A percentile compares a stretch with the other conserved stretches of the same genome.
Conservation (phyloP, 2,888 invertebrate species). For the Parascotia fuliginaria region DNA sequence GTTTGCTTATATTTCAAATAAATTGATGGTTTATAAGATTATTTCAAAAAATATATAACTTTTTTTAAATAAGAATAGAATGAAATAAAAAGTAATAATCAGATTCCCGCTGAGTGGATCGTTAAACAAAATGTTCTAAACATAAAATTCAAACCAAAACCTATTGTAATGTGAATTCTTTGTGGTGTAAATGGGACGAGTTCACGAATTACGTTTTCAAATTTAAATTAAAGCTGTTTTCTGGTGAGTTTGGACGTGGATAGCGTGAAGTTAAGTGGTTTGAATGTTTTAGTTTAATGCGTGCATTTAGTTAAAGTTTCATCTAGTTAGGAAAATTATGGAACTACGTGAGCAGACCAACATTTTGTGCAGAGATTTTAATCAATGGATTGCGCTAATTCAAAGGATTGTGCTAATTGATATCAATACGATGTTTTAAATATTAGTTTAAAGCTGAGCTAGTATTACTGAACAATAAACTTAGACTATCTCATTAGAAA, state of each 20-base stretch:
- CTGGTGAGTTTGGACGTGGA: constrained; percentile 17
- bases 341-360: neutral
- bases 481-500: too few species aligned
- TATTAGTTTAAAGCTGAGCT: too few species aligned
- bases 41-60: neutral
- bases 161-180: constrained; percentile 56
- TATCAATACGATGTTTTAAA: too few species aligned
- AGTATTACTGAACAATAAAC: too few species aligned
- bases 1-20: constrained; percentile 10
- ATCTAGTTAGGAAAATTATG: neutral
- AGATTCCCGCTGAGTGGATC: constrained; percentile 27
- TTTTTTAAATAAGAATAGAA: constrained; percentile 30
- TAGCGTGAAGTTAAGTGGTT: neutral
- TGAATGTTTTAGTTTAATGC: neutral
- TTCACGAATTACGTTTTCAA: constrained; percentile 51
- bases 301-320: neutral
- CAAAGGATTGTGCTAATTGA: too few species aligned
- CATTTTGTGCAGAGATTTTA: neutral
- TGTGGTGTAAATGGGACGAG: constrained; percentile 59
- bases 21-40: neutral
- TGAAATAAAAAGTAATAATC: constrained; percentile 45
- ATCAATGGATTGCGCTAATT: too few species aligned
- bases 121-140: constrained; percentile 44
- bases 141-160: constrained; percentile 58
- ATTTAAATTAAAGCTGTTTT: constrained; percentile 51